Evolutionary conservation across 64 coral and sea anemone genomes (phyloP).

Genomic region (Anthopleura sola): DNA sequence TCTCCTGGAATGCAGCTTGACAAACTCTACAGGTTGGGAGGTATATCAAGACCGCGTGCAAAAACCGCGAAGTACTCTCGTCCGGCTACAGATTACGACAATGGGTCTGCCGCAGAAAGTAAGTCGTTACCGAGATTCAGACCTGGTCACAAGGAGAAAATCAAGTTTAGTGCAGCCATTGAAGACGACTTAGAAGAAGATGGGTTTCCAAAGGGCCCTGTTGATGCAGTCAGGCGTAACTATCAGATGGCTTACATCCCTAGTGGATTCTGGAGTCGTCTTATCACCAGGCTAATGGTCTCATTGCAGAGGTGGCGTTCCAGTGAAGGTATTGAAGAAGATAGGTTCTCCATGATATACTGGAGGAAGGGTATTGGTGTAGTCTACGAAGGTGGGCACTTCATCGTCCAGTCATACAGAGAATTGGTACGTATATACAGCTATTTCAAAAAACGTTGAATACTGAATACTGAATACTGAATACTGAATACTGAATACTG

Average conservation of each 20-base stretch:
- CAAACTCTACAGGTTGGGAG: constrained; percentile 37
- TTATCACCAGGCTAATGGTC: constrained; percentile 93
- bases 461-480: too few species aligned
- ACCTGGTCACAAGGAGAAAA: background rate
- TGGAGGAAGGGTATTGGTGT: constrained; percentile 97
- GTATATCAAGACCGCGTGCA: background rate
- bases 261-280: constrained; percentile 97
- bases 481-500: too few species aligned
- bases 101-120: background rate
- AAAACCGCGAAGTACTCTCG: background rate
- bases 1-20: constrained; percentile 83
- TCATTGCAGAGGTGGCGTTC: constrained; percentile 84
- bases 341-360: constrained; percentile 83
- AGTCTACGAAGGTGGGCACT: constrained; percentile 88
- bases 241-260: constrained; percentile 92
- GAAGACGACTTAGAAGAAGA: background rate
- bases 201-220: background rate
- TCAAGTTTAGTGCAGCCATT: background rate
- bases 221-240: constrained; percentile 41
- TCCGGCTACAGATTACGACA: background rate
- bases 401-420: constrained; percentile 82
- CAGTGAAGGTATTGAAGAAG: constrained; percentile 77
- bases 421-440: constrained; percentile 74
- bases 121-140: background rate
- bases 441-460: too few species aligned